Evolutionary conservation across 1,140 invertebrate genomes (phyloP).

Genomic region (Drosophila virilis): DNA sequence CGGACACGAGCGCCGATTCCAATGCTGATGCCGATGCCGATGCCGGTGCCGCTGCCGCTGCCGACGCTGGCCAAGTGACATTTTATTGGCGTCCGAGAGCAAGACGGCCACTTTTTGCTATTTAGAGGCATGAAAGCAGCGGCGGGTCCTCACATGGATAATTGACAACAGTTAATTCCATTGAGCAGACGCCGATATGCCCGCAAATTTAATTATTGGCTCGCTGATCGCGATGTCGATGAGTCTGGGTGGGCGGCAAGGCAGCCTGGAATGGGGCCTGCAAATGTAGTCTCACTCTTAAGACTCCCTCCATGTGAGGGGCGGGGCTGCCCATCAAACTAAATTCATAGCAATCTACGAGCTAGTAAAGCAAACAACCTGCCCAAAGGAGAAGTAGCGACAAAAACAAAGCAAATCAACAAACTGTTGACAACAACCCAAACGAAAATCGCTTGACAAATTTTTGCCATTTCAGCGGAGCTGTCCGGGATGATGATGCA

Average conservation of each 20-base stretch:
- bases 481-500: not conserved
- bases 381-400: constrained; percentile 14
- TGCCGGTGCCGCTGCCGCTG: constrained; percentile 10
- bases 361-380: constrained; percentile 46
- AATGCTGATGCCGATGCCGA: constrained; percentile 8
- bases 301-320: not conserved
- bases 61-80: constrained; percentile 67
- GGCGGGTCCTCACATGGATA: constrained; percentile 70
- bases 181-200: constrained; percentile 61
- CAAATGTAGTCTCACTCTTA: not conserved
- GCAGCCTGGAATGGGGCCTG: not conserved
- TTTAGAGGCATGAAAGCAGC: constrained; percentile 78
- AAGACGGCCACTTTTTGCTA: constrained; percentile 56
- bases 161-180: constrained; percentile 81
- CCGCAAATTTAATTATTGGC: constrained; percentile 77
- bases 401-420: constrained; percentile 44
- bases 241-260: constrained; percentile 59
- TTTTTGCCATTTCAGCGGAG: constrained; percentile 69
- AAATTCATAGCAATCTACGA: constrained; percentile 3
- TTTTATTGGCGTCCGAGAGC: constrained; percentile 70
- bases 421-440: constrained; percentile 40
- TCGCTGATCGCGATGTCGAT: not conserved
- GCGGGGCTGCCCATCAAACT: not conserved
- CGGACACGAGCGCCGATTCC: constrained; percentile 67
- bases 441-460: constrained; percentile 50